A percentile compares a stretch with the other conserved stretches of the same genome.
phyloP scores from a whole-genome alignment of 2,888 invertebrate genomes.

The Carpatolechia fugitivella region DNA sequence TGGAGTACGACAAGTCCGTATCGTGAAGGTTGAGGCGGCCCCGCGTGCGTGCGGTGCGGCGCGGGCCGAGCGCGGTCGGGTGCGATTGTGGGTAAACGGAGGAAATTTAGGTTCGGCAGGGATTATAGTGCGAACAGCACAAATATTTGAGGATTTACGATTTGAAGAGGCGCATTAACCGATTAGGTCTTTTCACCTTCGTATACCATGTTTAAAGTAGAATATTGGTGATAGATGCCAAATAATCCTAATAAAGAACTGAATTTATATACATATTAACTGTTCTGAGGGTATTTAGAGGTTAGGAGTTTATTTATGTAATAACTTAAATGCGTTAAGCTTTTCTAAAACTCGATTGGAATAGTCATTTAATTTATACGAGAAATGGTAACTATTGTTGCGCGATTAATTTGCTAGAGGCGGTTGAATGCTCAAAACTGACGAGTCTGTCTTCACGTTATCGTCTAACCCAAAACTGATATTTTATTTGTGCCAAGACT shows the following conservation, averaged over 20 bases:
- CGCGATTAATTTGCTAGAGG: conserved; percentile 17
- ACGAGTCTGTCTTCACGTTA: conserved; percentile 39
- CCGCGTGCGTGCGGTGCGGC: conserved; percentile 18
- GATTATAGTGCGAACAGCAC: conserved; percentile 45
- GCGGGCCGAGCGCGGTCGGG: conserved; percentile 25
- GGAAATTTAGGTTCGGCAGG: conserved; percentile 75
- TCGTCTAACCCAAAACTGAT: conserved; percentile 46
- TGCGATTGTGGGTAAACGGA: conserved; percentile 61
- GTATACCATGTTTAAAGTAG: conserved; percentile 75
- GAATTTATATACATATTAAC: conserved; percentile 78
- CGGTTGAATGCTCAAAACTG: conserved; percentile 47
- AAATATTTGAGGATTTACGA: conserved; percentile 53
- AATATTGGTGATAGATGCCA: conserved; percentile 77
- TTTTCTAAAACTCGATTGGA: conserved; percentile 31
- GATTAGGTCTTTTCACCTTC: conserved; percentile 71
- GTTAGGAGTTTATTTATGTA: conserved; percentile 65
- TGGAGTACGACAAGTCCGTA: conserved; percentile 41
- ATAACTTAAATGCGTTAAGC: conserved; percentile 45
- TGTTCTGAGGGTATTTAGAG: conserved; percentile 77
- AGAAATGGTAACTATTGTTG: conserved; percentile 19
- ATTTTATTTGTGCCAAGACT: conserved; percentile 75
- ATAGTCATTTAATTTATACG: conserved; percentile 44
- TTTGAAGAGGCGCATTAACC: conserved; percentile 63
- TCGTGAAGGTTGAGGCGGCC: conserved; percentile 26
- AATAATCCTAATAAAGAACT: conserved; percentile 80